These are phyloP conservation scores for Apis florea DNA, from an alignment of 1,140 invertebrate species.

Conservation along the genomic window DNA sequence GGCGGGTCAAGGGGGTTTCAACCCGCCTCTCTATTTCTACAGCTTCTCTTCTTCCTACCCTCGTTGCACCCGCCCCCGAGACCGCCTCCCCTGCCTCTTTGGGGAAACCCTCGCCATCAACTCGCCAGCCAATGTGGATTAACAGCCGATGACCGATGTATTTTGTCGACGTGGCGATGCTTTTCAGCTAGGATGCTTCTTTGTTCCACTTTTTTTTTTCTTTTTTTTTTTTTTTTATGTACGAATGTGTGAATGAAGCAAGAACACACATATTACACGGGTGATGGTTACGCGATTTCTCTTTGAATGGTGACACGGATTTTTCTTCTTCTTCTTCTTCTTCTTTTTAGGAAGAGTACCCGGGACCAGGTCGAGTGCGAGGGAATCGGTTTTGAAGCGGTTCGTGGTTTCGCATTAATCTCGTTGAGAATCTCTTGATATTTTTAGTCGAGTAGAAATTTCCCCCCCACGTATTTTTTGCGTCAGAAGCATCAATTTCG, in stretches of 20 bases:
- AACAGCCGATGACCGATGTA: slow-evolving; percentile 29
- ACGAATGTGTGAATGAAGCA: background rate
- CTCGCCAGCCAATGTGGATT: slow-evolving; percentile 21
- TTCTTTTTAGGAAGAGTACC: background rate
- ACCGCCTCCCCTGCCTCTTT: slow-evolving; percentile 20
- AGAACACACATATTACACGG: no score
- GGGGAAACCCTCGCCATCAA: slow-evolving; percentile 29
- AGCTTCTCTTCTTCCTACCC: slow-evolving; percentile 53
- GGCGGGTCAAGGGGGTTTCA: slow-evolving; percentile 73
- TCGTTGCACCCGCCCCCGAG: slow-evolving; percentile 25
- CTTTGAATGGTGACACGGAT: background rate
- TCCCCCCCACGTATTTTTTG: background rate
- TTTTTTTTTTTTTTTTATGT: no score
- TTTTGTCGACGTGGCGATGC: background rate
- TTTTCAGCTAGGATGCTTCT: background rate
- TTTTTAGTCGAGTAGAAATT: background rate
- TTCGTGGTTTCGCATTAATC: slow-evolving; percentile 14
- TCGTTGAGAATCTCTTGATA: background rate
- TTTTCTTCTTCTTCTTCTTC: background rate
- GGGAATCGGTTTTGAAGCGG: background rate
- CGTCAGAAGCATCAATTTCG: background rate
- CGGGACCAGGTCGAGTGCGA: background rate
- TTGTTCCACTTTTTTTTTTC: no score
- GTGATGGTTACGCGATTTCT: no score
- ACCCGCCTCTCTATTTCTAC: slow-evolving; percentile 67